These are phyloP conservation scores for Cyprinodon variegatus DNA, from an alignment of 2,113 vertebrate species.

Conservation along the genomic window DNA sequence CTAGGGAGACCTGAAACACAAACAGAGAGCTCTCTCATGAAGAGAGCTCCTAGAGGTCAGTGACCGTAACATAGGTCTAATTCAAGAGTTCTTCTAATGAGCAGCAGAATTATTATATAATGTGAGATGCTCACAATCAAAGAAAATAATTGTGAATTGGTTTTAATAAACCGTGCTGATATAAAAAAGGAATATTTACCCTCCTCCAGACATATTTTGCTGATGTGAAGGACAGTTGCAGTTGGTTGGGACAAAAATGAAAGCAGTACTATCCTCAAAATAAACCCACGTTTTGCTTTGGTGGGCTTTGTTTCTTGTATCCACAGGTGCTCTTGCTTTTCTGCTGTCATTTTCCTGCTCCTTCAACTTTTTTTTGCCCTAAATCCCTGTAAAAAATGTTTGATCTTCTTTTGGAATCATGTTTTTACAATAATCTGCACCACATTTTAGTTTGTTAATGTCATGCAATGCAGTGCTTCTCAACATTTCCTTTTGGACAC, in stretches of 20 bases:
- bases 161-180: too few relatives aligned
- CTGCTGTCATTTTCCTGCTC: slow-evolving; percentile 13
- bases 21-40: too few relatives aligned
- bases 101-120: too few relatives aligned
- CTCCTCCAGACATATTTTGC: slow-evolving; percentile 1
- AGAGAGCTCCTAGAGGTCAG: too few relatives aligned
- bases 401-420: slow-evolving; percentile 35
- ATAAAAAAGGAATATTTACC: too few relatives aligned
- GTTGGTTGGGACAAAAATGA: slow-evolving; percentile 34
- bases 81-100: too few relatives aligned
- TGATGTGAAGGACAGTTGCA: slow-evolving; percentile 28
- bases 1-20: too few relatives aligned
- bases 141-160: too few relatives aligned
- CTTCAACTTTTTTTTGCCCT: slow-evolving; percentile 7
- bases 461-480: slow-evolving; percentile 20
- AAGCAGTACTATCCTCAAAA: slow-evolving; percentile 22
- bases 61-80: too few relatives aligned
- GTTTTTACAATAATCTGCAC: slow-evolving; percentile 22
- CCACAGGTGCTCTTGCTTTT: background rate
- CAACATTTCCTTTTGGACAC: slow-evolving; percentile 12
- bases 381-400: slow-evolving; percentile 31
- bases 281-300: slow-evolving; percentile 32
- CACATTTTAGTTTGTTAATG: slow-evolving; percentile 36
- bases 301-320: background rate
- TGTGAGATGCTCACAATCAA: too few relatives aligned